Evolutionary conservation across 2,888 invertebrate species (phyloP).

Genomic region (Quadroppia sp.): DNA sequence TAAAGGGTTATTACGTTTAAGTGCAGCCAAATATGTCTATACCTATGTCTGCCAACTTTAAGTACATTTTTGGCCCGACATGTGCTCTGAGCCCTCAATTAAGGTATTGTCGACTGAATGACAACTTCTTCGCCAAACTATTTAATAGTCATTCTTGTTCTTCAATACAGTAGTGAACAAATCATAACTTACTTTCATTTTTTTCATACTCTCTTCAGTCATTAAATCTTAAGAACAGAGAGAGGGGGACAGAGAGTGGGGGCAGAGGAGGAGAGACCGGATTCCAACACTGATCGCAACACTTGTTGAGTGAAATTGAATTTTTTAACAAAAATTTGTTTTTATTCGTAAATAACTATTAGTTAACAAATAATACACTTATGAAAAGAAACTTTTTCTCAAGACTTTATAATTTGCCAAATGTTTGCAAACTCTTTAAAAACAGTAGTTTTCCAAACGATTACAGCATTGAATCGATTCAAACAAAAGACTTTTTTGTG

Average conservation of each 20-base stretch:
- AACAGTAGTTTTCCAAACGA: neutral
- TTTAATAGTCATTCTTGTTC: neutral
- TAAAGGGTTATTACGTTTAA: constrained; percentile 28
- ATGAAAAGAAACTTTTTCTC: too few species aligned
- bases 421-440: too few species aligned
- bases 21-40: neutral
- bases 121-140: neutral
- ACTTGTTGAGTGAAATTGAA: too few species aligned
- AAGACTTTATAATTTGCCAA: neutral
- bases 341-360: too few species aligned
- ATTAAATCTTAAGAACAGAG: too few species aligned
- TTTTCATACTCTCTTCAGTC: too few species aligned
- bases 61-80: neutral
- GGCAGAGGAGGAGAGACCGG: too few species aligned
- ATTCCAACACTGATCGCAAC: too few species aligned
- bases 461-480: neutral
- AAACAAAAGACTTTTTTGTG: neutral
- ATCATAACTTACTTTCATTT: neutral
- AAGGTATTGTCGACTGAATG: neutral
- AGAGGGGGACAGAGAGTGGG: too few species aligned
- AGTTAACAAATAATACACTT: too few species aligned
- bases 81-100: neutral
- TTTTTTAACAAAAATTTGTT: too few species aligned
- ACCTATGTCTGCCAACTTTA: neutral
- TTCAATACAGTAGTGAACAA: neutral